Evolutionary conservation across 2,113 vertebrate genomes (phyloP).

Genomic region (Sula dactylatra): DNA sequence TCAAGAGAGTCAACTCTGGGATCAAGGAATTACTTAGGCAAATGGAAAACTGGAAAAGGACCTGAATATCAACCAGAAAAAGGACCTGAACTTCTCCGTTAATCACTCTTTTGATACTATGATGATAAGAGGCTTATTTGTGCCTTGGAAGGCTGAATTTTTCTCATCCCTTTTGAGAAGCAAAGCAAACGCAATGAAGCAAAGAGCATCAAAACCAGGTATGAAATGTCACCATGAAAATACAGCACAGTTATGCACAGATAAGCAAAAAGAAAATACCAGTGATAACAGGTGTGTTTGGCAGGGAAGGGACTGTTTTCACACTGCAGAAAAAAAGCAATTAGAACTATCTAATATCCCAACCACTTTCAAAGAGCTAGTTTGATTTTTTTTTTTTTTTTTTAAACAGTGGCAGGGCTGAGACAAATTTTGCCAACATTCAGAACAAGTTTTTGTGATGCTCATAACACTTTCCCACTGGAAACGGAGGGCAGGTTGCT

Average conservation of each 20-base stretch:
- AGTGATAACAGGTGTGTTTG: background rate
- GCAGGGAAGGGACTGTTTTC: background rate
- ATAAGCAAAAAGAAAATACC: conserved; percentile 31
- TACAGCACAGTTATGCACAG: background rate
- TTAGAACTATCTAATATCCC: background rate
- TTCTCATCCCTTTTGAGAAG: background rate
- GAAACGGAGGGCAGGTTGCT: background rate
- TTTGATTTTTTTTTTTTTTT: background rate
- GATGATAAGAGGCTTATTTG: background rate
- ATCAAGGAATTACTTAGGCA: background rate
- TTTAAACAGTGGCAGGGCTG: background rate
- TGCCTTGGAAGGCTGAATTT: background rate
- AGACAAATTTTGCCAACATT: background rate
- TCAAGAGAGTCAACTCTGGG: background rate
- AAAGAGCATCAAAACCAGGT: background rate
- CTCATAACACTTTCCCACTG: background rate
- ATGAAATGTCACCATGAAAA: background rate
- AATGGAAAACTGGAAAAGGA: background rate
- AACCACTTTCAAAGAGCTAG: background rate
- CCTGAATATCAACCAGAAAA: background rate
- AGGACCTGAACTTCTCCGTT: background rate
- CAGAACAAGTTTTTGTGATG: background rate
- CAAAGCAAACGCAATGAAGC: background rate
- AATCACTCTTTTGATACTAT: background rate
- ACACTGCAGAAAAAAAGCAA: background rate